Evolutionary conservation across 2,888 invertebrate species (phyloP).

Genomic region (Danaus chrysippus): DNA sequence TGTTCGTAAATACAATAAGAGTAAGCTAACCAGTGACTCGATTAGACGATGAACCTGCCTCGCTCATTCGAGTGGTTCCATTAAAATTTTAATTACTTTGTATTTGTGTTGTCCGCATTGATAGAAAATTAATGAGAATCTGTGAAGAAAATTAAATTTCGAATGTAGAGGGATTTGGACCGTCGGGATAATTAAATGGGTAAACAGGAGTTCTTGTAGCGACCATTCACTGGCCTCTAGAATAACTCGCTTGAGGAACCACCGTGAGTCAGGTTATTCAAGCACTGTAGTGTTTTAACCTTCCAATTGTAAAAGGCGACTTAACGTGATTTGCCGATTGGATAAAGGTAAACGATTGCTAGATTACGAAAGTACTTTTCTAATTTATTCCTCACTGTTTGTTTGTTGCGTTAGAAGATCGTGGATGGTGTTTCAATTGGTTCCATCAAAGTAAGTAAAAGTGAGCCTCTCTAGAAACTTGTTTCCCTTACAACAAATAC

Average conservation of each 20-base stretch:
- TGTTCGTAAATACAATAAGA: constrained; percentile 17
- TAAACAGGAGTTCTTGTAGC: constrained; percentile 8
- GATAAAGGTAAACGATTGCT: neutral
- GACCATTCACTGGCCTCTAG: constrained; percentile 2
- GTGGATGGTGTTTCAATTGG: neutral
- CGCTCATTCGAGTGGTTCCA: constrained; percentile 41
- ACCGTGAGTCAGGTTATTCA: neutral
- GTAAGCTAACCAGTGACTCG: constrained; percentile 14
- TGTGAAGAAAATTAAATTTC: constrained; percentile 62
- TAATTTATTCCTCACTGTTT: constrained; percentile 1
- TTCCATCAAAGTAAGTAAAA: neutral
- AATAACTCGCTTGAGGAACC: neutral
- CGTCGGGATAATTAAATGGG: constrained; percentile 51
- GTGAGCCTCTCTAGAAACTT: neutral
- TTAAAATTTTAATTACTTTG: constrained; percentile 66
- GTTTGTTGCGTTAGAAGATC: neutral
- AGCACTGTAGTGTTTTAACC: neutral
- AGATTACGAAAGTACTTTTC: constrained; percentile 6
- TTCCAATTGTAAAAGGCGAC: constrained; percentile 6
- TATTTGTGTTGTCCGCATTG: constrained; percentile 59
- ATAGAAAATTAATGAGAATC: constrained; percentile 62
- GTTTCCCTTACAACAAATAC: neutral
- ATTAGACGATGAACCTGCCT: constrained; percentile 14
- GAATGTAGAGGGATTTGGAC: constrained; percentile 48
- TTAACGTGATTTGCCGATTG: constrained; percentile 3